Evolutionary conservation across 2,113 vertebrate species (phyloP).

Genomic region (Boulengeromyrus knoepffleri): DNA sequence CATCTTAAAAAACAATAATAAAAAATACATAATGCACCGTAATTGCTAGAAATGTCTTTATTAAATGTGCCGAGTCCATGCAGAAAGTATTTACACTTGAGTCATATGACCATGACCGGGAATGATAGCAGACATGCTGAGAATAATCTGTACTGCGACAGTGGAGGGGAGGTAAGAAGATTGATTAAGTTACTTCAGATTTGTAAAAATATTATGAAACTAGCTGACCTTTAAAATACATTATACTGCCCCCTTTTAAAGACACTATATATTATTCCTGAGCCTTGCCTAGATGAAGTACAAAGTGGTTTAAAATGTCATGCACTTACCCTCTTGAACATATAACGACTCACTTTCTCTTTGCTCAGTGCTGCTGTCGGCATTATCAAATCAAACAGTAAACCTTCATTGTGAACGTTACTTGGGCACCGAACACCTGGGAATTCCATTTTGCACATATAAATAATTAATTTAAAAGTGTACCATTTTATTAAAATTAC

Average conservation of each 20-base stretch:
- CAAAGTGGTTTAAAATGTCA: not conserved
- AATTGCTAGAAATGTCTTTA: not conserved
- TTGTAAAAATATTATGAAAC: not conserved
- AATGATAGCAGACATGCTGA: not conserved
- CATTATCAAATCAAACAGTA: not conserved
- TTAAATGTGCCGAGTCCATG: not conserved
- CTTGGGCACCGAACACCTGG: not conserved
- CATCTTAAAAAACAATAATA: not conserved
- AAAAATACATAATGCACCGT: not conserved
- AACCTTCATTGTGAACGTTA: not conserved
- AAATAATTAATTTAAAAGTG: not conserved
- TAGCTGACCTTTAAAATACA: not conserved
- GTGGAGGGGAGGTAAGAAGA: not conserved
- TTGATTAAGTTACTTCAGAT: not conserved
- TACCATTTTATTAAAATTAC: not conserved
- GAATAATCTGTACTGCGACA: not conserved
- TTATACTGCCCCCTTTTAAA: not conserved
- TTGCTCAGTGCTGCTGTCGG: not conserved
- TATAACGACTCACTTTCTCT: not conserved
- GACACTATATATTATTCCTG: not conserved
- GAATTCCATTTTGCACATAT: not conserved
- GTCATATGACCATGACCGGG: not conserved
- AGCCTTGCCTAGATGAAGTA: not conserved
- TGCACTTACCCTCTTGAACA: not conserved
- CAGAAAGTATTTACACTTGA: not conserved